phyloP scores from a whole-genome alignment of 2,888 invertebrate species.

The Pachymerium ferrugineum region DNA sequence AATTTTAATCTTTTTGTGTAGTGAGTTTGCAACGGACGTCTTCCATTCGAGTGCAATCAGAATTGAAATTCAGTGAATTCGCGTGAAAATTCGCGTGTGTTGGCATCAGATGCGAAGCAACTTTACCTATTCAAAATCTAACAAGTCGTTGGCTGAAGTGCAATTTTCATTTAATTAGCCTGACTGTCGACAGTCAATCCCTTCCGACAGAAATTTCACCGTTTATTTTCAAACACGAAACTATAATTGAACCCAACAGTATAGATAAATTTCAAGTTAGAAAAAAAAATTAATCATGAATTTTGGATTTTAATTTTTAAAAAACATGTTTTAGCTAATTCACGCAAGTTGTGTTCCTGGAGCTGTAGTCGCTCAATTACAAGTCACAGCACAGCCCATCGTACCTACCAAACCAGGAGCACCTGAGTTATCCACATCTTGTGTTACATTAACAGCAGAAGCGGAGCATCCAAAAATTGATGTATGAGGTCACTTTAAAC shows the following conservation, averaged over 20 bases:
- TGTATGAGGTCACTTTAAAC: neutral
- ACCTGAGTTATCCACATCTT: neutral
- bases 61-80: conserved; percentile 19
- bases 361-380: neutral
- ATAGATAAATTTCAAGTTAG: conserved; percentile 21
- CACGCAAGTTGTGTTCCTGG: conserved; percentile 7
- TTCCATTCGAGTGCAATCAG: neutral
- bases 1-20: neutral
- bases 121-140: conserved; percentile 3
- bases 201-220: conserved; percentile 24
- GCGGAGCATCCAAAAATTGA: conserved; percentile 30
- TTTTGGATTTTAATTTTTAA: neutral
- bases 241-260: conserved; percentile 17
- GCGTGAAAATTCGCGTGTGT: conserved; percentile 7
- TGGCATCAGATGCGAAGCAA: conserved; percentile 17
- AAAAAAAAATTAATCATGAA: neutral
- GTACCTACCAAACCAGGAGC: neutral
- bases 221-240: conserved; percentile 28
- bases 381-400: neutral
- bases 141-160: conserved; percentile 20
- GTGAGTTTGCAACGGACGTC: conserved; percentile 14
- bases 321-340: neutral
- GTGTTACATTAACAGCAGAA: neutral
- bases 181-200: conserved; percentile 4
- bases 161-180: neutral